Conservation (phyloP, 2,113 vertebrate species). For the Solea solea region DNA sequence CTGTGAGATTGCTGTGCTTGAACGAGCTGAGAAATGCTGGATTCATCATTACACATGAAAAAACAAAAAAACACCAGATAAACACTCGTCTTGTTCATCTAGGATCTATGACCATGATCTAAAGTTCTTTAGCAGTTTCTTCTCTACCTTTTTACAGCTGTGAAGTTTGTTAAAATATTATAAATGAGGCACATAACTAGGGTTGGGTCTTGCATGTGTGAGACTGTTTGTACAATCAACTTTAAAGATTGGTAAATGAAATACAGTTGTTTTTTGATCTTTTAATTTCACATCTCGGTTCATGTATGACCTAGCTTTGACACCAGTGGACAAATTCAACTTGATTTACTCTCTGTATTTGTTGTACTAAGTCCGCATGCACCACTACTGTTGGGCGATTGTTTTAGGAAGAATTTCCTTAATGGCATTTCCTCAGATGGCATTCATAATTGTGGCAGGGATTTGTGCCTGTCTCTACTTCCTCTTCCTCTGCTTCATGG, state of each 20-base stretch:
- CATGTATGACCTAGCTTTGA: background rate
- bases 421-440: constrained; percentile 85
- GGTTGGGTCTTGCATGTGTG: too few species aligned
- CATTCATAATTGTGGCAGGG: constrained; percentile 96
- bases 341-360: too few species aligned
- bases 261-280: too few species aligned
- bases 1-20: constrained; percentile 1
- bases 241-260: background rate
- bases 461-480: constrained; percentile 98
- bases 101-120: constrained; percentile 19
- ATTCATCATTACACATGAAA: constrained; percentile 41
- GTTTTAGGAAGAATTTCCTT: constrained; percentile 48
- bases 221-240: background rate
- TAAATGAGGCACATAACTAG: background rate
- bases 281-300: background rate
- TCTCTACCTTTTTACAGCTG: background rate
- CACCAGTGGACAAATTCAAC: too few species aligned
- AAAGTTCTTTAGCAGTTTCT: constrained; percentile 29
- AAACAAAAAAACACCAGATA: constrained; percentile 1
- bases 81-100: background rate
- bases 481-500: constrained; percentile 98
- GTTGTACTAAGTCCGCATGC: background rate
- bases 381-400: background rate
- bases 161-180: background rate
- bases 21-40: constrained; percentile 16